phyloP scores from a whole-genome alignment of 2,888 invertebrate genomes.

The Cephalotes varians region DNA sequence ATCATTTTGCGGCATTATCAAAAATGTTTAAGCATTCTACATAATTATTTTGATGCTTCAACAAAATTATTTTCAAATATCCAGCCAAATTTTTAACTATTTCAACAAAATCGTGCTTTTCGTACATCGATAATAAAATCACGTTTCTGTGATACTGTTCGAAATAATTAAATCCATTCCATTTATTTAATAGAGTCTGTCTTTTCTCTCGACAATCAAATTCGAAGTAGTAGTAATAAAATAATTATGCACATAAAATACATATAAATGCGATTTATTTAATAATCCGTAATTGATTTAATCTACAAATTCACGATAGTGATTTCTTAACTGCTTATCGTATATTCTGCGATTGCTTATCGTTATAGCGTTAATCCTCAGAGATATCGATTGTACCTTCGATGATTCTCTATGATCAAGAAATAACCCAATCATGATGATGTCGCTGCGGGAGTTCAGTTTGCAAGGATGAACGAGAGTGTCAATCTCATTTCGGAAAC shows the following conservation, averaged over 20 bases:
- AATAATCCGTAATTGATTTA: neutral
- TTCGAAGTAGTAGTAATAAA: neutral
- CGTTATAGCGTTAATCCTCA: neutral
- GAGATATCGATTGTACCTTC: neutral
- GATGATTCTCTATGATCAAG: slow-evolving; percentile 9
- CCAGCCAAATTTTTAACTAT: too few relatives aligned
- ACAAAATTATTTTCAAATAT: too few relatives aligned
- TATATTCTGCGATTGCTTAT: neutral
- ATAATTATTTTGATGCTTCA: too few relatives aligned
- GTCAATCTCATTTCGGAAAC: slow-evolving; percentile 54
- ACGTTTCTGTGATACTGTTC: neutral
- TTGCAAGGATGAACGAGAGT: slow-evolving; percentile 13
- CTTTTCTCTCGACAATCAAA: neutral
- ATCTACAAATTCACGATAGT: neutral
- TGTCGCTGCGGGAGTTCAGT: slow-evolving; percentile 13
- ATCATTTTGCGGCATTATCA: too few relatives aligned
- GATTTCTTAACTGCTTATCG: neutral
- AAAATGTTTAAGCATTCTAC: too few relatives aligned
- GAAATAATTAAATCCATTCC: neutral
- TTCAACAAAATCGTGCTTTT: too few relatives aligned
- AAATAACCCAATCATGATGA: slow-evolving; percentile 3
- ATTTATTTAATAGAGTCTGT: neutral
- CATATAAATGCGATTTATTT: neutral
- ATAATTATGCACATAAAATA: neutral
- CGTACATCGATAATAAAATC: neutral